Evolutionary conservation across 2,888 invertebrate species (phyloP).

Genomic region (Yponomeuta evonymella): DNA sequence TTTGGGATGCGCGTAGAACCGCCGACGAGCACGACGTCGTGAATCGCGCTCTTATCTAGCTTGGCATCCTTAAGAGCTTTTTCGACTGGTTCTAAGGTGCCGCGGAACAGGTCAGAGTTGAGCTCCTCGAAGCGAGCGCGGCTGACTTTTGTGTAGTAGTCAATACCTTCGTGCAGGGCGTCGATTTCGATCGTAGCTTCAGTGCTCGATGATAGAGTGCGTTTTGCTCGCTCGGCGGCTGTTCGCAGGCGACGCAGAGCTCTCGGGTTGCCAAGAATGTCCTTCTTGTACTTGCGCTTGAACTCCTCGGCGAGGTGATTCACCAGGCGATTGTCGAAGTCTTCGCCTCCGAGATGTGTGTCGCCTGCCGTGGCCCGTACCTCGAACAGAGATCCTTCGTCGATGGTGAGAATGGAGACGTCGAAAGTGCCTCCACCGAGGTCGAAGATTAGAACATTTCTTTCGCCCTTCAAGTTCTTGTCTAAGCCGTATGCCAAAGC

Average conservation of each 20-base stretch:
- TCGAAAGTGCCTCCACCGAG: conserved; percentile 85
- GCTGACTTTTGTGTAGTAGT: conserved; percentile 81
- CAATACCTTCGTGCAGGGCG: conserved; percentile 83
- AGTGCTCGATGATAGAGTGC: conserved; percentile 84
- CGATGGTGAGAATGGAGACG: conserved; percentile 88
- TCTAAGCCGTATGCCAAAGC: conserved; percentile 83
- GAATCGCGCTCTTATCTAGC: conserved; percentile 83
- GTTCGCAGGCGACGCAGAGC: conserved; percentile 82
- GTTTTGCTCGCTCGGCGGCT: conserved; percentile 86
- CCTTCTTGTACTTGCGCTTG: conserved; percentile 82
- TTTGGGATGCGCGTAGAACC: conserved; percentile 89
- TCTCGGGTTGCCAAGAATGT: conserved; percentile 79
- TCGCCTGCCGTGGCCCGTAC: conserved; percentile 90
- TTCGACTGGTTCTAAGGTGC: conserved; percentile 85
- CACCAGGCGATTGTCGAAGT: conserved; percentile 80
- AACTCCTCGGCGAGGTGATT: conserved; percentile 82
- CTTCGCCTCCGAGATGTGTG: conserved; percentile 88
- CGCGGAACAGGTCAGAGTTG: conserved; percentile 82
- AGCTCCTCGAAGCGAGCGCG: conserved; percentile 86
- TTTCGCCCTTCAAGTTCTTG: conserved; percentile 79
- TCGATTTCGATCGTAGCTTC: conserved; percentile 86
- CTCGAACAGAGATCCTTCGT: conserved; percentile 84
- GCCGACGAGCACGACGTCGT: conserved; percentile 90
- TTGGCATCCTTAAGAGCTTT: conserved; percentile 87
- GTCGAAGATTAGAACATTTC: conserved; percentile 81